These are phyloP conservation scores for Acanthochromis polyacanthus DNA, from an alignment of 2,113 vertebrate genomes.

Conservation along the genomic window DNA sequence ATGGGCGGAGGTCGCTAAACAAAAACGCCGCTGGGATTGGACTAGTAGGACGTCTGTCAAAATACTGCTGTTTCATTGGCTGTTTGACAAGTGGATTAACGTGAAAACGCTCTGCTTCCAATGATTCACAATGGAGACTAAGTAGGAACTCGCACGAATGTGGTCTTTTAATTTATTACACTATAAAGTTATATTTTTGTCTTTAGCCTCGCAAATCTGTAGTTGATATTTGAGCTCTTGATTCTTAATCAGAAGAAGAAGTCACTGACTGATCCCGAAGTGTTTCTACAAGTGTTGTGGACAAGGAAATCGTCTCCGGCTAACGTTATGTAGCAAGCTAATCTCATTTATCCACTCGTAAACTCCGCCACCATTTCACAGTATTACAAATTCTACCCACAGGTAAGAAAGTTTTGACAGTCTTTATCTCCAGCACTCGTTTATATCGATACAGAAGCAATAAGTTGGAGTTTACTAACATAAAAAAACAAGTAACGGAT, in stretches of 20 bases:
- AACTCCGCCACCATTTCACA: constrained; percentile 10
- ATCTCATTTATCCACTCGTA: constrained; percentile 59
- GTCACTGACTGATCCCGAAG: background rate
- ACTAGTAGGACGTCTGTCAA: constrained; percentile 14
- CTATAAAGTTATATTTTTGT: constrained; percentile 1
- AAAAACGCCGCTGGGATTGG: constrained; percentile 49
- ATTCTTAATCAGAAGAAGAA: background rate
- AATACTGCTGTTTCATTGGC: constrained; percentile 47
- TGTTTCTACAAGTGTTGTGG: constrained; percentile 43
- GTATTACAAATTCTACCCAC: background rate
- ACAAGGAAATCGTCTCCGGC: constrained; percentile 58
- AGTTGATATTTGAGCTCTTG: background rate
- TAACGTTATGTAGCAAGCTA: constrained; percentile 79
- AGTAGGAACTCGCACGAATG: constrained; percentile 30
- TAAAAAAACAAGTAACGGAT: background rate
- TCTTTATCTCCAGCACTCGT: background rate
- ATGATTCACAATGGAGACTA: constrained; percentile 71
- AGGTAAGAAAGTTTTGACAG: constrained; percentile 56
- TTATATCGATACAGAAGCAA: background rate
- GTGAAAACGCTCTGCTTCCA: constrained; percentile 35
- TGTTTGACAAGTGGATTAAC: constrained; percentile 49
- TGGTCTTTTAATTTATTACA: constrained; percentile 39
- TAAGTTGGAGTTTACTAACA: background rate
- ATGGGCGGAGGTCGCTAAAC: background rate
- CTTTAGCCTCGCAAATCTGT: background rate